Evolutionary conservation across 2,888 invertebrate genomes (phyloP).

Genomic region (Habroteleia sp.): DNA sequence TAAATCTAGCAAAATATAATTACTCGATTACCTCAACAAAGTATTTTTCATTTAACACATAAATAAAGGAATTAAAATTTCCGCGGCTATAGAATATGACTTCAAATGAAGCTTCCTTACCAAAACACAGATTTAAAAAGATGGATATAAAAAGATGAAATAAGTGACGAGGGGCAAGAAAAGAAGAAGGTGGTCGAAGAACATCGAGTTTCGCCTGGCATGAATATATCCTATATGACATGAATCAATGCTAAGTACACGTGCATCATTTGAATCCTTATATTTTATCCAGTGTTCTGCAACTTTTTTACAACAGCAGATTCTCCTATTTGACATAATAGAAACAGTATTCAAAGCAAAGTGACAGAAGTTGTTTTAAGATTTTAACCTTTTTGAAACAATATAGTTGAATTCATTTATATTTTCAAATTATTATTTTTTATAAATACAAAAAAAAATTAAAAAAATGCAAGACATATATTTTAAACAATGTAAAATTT

Average conservation of each 20-base stretch:
- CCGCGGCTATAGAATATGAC: constrained; percentile 2
- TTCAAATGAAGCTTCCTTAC: constrained; percentile 39
- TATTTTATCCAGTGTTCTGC: constrained; percentile 64
- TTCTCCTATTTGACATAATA: constrained; percentile 61
- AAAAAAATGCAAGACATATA: no score
- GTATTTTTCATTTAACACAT: constrained; percentile 10
- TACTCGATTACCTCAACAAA: constrained; percentile 24
- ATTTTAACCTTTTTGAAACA: no score
- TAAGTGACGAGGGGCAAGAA: constrained; percentile 8
- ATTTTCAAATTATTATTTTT: no score
- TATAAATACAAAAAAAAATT: no score
- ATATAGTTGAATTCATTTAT: not conserved
- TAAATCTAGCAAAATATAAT: no score
- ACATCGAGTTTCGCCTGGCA: constrained; percentile 59
- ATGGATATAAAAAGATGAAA: constrained; percentile 19
- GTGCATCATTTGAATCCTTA: constrained; percentile 67
- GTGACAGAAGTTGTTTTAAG: no score
- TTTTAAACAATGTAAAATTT: no score
- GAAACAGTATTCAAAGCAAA: no score
- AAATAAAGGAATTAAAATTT: constrained; percentile 24
- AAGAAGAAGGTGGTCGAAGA: constrained; percentile 50
- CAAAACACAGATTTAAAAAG: constrained; percentile 51
- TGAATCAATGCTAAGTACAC: constrained; percentile 80
- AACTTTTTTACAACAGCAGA: constrained; percentile 52
- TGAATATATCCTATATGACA: constrained; percentile 68